These are phyloP conservation scores for Naso thynnoides DNA, from an alignment of 2,797 vertebrate genomes.

Conservation along the genomic window DNA sequence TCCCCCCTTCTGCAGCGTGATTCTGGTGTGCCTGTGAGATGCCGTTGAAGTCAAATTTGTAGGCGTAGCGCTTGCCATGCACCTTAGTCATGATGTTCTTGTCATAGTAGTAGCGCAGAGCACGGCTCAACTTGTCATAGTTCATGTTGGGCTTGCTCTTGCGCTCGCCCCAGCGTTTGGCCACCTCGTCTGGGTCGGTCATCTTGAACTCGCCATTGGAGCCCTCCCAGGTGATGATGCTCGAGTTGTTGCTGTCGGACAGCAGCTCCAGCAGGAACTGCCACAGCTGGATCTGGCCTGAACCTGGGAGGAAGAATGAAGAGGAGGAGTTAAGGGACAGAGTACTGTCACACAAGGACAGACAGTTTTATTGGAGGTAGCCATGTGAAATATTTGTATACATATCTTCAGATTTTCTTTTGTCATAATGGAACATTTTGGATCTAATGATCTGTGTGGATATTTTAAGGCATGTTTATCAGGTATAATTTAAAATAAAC, in stretches of 20 bases:
- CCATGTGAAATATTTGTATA: too few relatives aligned
- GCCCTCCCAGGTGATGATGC: constrained; percentile 90
- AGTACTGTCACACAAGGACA: background rate
- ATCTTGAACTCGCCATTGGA: constrained; percentile 91
- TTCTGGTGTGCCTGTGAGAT: constrained; percentile 89
- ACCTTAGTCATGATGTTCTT: constrained; percentile 93
- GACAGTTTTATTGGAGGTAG: too few relatives aligned
- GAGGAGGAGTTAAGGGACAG: background rate
- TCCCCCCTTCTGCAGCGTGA: constrained; percentile 76
- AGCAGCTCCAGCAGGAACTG: constrained; percentile 90
- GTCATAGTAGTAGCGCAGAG: constrained; percentile 91
- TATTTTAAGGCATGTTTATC: background rate
- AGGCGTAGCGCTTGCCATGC: constrained; percentile 90
- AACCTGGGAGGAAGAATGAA: constrained; percentile 72
- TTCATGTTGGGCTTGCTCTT: constrained; percentile 99
- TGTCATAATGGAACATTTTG: background rate
- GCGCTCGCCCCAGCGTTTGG: constrained; percentile 89
- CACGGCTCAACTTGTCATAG: constrained; percentile 97
- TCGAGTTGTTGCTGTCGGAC: constrained; percentile 84
- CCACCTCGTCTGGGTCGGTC: constrained; percentile 90
- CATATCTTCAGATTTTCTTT: too few relatives aligned
- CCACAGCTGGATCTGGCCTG: constrained; percentile 92
- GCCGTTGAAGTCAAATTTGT: constrained; percentile 92
- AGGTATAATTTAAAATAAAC: background rate
- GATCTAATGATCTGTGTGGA: background rate